Base-by-base conservation (phyloP, 2,797 vertebrate species). In the Tachyglossus aculeatus region DNA sequence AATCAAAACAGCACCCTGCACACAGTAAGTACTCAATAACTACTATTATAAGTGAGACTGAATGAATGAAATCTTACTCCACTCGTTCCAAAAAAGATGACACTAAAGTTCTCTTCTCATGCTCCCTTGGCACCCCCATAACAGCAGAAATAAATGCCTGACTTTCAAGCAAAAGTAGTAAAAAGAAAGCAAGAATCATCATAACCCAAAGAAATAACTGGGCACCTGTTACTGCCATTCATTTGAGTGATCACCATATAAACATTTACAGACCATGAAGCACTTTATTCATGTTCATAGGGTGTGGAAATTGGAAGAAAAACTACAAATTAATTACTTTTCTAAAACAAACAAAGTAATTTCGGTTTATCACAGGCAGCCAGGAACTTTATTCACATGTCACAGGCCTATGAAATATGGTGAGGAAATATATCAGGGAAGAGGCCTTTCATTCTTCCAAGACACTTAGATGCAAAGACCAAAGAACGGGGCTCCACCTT, bases 261-360 rank as follows among this genome's bases (percentile, higher is more conserved):
- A 88, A 88, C 81, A 89, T 88, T 87, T 88, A 89, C 64, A 82
- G 22, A 64, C 76, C 89, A 86, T 84, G 78, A 83, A 91, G 90
- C 87, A 57, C 63, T 89, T 90, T 88, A 86, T 88, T 90, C 53
- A 21, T 87, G 78, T 89, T 90, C 78, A 82, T 82, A 82, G 73
- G 71, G 82, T 90, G 74, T 87, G 82, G 81, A 88, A 91, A 91
- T 91, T 87, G 83, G 81, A 90, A 91, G 77, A 75, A 90, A 91
- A 92, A 89, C 81, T 86, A 86, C 78, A 85, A 88, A 89, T 88
- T 90, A 85, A 90, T 90, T 86, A 86, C 70, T 74, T 86, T 88
- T 86, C 84, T 74, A 19, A n/a, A n/a, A n/a, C 25, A 83, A 86
- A 89, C 63, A 86, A 85, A 86, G 69, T 73, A 76, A 85, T 86